Percentiles rank a stretch among this genome's conserved stretches.
Conservation (phyloP, 1,140 invertebrate genomes). For the Helicorthomorpha holstii region DNA sequence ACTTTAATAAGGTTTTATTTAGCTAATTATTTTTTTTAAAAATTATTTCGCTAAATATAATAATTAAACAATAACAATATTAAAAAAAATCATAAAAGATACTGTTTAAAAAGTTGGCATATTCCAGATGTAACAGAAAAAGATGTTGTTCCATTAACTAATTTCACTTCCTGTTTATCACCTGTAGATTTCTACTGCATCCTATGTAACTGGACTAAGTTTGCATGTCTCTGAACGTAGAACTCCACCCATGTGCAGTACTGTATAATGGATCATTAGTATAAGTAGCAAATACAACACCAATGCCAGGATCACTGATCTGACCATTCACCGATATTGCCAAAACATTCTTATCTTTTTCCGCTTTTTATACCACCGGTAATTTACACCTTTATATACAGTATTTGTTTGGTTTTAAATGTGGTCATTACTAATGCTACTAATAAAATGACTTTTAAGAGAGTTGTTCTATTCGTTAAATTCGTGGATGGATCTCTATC, state of each 20-base stretch:
- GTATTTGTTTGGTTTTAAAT: no score
- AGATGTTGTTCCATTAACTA: slow-evolving; percentile 25
- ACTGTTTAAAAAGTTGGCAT: slow-evolving; percentile 49
- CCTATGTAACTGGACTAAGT: slow-evolving; percentile 56
- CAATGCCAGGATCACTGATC: slow-evolving; percentile 43
- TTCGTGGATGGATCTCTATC: no score
- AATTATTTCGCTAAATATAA: no score
- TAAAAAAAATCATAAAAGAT: no score
- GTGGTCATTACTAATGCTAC: no score
- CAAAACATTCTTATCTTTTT: slow-evolving; percentile 67
- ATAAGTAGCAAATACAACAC: slow-evolving; percentile 45
- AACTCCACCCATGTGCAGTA: slow-evolving; percentile 57
- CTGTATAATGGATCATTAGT: slow-evolving; percentile 73
- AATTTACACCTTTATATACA: no score
- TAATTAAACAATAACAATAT: no score
- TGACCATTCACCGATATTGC: slow-evolving; percentile 60
- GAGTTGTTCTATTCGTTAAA: no score
- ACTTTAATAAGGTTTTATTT: no score
- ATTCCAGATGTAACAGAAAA: slow-evolving; percentile 48
- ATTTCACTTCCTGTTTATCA: slow-evolving; percentile 14
- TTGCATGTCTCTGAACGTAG: slow-evolving; percentile 30
- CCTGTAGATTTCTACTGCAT: slow-evolving; percentile 40
- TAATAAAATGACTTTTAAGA: no score
- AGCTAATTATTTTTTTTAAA: no score
- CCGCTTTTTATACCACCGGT: slow-evolving; percentile 53